Evolutionary conservation across 2,113 vertebrate species (phyloP).

Genomic region (Cettia cetti): DNA sequence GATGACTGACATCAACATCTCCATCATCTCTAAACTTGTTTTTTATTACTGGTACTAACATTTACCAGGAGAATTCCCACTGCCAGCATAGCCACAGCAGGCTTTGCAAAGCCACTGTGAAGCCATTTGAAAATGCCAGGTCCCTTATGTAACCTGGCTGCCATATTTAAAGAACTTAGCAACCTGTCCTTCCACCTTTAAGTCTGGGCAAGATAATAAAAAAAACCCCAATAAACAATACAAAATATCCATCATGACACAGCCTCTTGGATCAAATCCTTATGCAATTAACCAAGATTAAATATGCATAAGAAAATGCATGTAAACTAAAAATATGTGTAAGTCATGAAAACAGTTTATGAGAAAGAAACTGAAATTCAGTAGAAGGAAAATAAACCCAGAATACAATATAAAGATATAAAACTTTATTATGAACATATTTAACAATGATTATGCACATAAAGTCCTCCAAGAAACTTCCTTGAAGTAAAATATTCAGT

Average conservation of each 20-base stretch:
- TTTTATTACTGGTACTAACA: neutral
- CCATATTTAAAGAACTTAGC: neutral
- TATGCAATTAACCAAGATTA: neutral
- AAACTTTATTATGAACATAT: conserved; percentile 62
- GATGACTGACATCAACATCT: neutral
- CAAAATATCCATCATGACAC: neutral
- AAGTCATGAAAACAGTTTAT: neutral
- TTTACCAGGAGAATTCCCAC: neutral
- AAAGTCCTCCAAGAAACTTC: conserved; percentile 18
- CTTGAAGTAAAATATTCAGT: conserved; percentile 22
- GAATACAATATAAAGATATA: conserved; percentile 29
- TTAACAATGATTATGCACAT: conserved; percentile 39
- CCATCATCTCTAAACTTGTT: neutral
- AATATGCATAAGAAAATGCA: neutral
- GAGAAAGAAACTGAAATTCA: neutral
- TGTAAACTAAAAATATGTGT: neutral
- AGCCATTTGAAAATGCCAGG: neutral
- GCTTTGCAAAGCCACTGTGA: neutral
- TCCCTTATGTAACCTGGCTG: neutral
- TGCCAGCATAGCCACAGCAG: neutral
- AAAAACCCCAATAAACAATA: neutral
- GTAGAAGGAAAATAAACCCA: neutral
- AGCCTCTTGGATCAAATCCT: neutral
- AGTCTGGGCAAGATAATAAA: neutral
- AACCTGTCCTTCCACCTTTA: neutral